These are phyloP conservation scores for Eristalis arbustorum DNA, from an alignment of 2,888 invertebrate genomes.

Conservation along the genomic window DNA sequence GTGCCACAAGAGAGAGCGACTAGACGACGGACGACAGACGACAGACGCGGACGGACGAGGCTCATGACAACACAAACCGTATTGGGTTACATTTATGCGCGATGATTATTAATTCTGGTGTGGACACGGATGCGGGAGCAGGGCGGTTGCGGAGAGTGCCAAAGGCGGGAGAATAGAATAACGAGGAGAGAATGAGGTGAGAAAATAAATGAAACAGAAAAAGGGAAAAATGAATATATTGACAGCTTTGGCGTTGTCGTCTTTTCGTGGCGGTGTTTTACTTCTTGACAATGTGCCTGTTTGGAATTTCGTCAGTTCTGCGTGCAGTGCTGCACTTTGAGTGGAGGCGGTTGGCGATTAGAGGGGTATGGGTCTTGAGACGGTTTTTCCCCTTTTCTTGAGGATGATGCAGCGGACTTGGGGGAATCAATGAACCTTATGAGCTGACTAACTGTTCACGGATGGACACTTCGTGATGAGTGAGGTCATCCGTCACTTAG, in stretches of 20 bases:
- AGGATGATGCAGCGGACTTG: too few species aligned
- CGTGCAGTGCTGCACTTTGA: not conserved
- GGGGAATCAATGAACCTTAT: too few species aligned
- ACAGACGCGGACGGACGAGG: slow-evolving; percentile 20
- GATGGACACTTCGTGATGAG: too few species aligned
- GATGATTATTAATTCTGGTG: slow-evolving; percentile 55
- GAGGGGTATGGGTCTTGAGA: not conserved
- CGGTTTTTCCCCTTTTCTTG: too few species aligned
- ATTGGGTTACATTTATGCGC: slow-evolving; percentile 67
- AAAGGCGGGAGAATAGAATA: not conserved
- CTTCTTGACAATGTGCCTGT: not conserved
- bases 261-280: not conserved
- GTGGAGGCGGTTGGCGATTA: not conserved
- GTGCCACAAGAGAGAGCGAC: slow-evolving; percentile 19
- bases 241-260: slow-evolving; percentile 43
- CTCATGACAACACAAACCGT: slow-evolving; percentile 63
- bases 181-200: slow-evolving; percentile 20
- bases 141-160: not conserved
- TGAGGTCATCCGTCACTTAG: too few species aligned
- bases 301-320: not conserved
- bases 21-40: slow-evolving; percentile 26
- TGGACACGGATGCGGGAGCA: not conserved
- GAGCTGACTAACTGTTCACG: too few species aligned
- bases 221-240: slow-evolving; percentile 24
- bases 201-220: slow-evolving; percentile 41